Percentiles rank a stretch among this genome's conserved stretches.
Evolutionary conservation across 64 coral and sea anemone genomes (phyloP).

Genomic region (Acropora tenuis): DNA sequence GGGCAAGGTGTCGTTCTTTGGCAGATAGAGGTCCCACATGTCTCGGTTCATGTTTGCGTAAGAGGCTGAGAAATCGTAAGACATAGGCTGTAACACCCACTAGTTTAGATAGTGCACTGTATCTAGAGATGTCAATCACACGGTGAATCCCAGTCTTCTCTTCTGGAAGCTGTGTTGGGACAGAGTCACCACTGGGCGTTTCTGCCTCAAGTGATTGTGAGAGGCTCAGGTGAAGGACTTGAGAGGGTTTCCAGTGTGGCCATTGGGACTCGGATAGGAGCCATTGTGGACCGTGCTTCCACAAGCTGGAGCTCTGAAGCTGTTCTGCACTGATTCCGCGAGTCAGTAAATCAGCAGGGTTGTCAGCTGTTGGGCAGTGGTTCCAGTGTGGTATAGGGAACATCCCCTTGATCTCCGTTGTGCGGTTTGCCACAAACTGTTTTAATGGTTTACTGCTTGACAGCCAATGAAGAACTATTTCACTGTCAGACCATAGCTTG

Average conservation of each 20-base stretch:
- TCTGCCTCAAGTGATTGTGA: slow-evolving; percentile 13
- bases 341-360: slow-evolving; percentile 56
- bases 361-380: slow-evolving; percentile 56
- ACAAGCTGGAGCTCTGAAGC: slow-evolving; percentile 19
- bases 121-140: slow-evolving; percentile 36
- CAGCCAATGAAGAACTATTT: slow-evolving; percentile 73
- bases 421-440: slow-evolving; percentile 70
- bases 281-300: slow-evolving; percentile 47
- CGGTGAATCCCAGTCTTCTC: slow-evolving; percentile 22
- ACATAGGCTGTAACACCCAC: slow-evolving; percentile 35
- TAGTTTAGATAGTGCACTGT: slow-evolving; percentile 24
- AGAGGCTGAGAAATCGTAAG: slow-evolving; percentile 19
- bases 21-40: slow-evolving; percentile 31
- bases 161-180: slow-evolving; percentile 3
- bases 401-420: too few species aligned
- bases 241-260: slow-evolving; percentile 24
- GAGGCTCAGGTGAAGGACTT: slow-evolving; percentile 27
- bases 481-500: slow-evolving; percentile 75
- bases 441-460: slow-evolving; percentile 60
- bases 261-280: slow-evolving; percentile 4
- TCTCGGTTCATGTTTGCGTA: slow-evolving; percentile 3
- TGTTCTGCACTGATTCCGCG: slow-evolving; percentile 18
- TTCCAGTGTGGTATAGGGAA: too few species aligned
- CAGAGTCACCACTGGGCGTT: slow-evolving; percentile 1
- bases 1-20: too few species aligned